These are phyloP conservation scores for Bryconaethiops microstoma DNA, from an alignment of 2,797 vertebrate genomes.

Conservation along the genomic window DNA sequence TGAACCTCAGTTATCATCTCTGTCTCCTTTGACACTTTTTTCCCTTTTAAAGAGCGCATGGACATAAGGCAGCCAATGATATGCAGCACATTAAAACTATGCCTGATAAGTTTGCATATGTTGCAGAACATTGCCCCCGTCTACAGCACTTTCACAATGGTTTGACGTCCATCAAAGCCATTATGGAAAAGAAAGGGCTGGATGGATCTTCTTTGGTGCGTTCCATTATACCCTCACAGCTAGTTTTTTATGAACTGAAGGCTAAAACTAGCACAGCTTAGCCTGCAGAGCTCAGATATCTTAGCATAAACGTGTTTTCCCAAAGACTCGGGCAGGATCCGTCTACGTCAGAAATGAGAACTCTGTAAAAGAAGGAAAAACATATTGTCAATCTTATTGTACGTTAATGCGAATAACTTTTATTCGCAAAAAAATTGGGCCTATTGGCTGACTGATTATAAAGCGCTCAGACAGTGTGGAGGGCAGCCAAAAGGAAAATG, in stretches of 20 bases:
- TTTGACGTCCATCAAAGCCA: slow-evolving; percentile 51
- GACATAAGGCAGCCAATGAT: slow-evolving; percentile 81
- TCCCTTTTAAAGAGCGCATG: slow-evolving; percentile 66
- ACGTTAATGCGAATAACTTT: neutral
- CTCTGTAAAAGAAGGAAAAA: neutral
- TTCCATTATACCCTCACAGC: slow-evolving; percentile 49
- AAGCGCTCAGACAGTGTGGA: neutral
- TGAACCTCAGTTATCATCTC: slow-evolving; percentile 51
- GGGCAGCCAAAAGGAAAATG: neutral
- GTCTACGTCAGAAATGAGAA: neutral
- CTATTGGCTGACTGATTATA: neutral
- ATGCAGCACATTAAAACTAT: slow-evolving; percentile 78
- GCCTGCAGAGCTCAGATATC: slow-evolving; percentile 39
- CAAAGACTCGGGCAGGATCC: slow-evolving; percentile 4
- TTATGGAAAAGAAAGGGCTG: slow-evolving; percentile 52
- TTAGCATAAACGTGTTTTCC: slow-evolving; percentile 37
- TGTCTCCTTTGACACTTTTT: slow-evolving; percentile 67
- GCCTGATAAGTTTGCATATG: slow-evolving; percentile 74
- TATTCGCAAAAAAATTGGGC: neutral
- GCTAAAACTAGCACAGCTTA: slow-evolving; percentile 46
- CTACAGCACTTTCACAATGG: slow-evolving; percentile 61
- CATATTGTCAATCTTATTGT: neutral
- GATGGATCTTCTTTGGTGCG: slow-evolving; percentile 42
- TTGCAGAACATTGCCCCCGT: slow-evolving; percentile 74
- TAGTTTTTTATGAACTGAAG: slow-evolving; percentile 57